Evolutionary conservation across 2,113 vertebrate genomes (phyloP), one percentile per base, ranked within the genome.

Genomic region (human (Homo sapiens)): DNA sequence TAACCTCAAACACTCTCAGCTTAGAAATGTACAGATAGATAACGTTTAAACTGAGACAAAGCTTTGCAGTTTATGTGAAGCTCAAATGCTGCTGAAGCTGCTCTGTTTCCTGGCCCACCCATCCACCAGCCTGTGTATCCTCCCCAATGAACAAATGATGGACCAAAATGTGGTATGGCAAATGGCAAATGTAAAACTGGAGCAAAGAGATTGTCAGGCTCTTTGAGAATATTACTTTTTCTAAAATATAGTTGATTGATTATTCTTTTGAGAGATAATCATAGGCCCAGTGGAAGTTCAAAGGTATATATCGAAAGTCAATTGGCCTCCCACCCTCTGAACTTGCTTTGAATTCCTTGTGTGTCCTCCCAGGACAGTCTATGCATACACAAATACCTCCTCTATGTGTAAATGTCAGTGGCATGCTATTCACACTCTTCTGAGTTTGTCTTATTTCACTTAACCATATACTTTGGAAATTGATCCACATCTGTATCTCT

Each of bases 331-430:
- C 50, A 9, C 17, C 5, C 4, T 11, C 8, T 27, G 48, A 2
- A 43, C 79, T 45, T 6, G 0, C 4, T 4, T 2, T 59, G 16
- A 4, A 20, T 6, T 25, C 64, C 25, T 25, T 48, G 6, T n/a
- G 22, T 87, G 25, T 52, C 35, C 5, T 50, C 55, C 20, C 22
- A 50, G 52, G 8, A 45, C 32, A 8, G 38, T 70, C 35, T 79
- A 4, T 8, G 45, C 2, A 11, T 57, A 32, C 16, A 9, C 12
- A 91, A 70, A 85, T 38, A 32, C 13, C 11, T 40, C 17, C 32
- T 40, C 43, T 43, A 45, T 35, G 61, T 13, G 1, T 55, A 52
- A 52, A 55, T 64, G 38, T 16, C 8, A 30, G 18, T 20, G 20
- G 64, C 38, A 32, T 14, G 17, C 50, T 17, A 59, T 6, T 61